phyloP scores from a whole-genome alignment of 2,113 vertebrate species.

The Siniperca knerii region DNA sequence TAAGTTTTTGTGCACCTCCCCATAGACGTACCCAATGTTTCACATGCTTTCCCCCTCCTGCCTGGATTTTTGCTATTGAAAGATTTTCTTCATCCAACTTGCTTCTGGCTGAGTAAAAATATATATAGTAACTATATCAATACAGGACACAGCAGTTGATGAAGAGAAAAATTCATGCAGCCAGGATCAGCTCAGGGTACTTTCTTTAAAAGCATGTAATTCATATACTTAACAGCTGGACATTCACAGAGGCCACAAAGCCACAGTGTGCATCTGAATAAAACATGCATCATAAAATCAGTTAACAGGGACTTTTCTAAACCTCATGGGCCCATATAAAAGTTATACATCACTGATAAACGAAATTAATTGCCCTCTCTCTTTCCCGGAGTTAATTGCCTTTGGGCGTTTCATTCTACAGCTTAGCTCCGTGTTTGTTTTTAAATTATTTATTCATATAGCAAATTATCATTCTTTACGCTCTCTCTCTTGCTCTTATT shows the following conservation, averaged over 20 bases:
- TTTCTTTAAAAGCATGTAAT: slow-evolving; percentile 14
- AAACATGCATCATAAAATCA: slow-evolving; percentile 55
- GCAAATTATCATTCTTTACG: slow-evolving; percentile 60
- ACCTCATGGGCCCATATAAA: slow-evolving; percentile 41
- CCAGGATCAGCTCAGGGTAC: background rate
- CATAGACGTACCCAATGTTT: background rate
- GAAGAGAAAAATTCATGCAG: background rate
- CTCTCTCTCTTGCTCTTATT: slow-evolving; percentile 14
- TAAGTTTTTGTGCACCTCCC: too few species aligned
- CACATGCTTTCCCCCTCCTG: background rate
- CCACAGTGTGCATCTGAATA: slow-evolving; percentile 46
- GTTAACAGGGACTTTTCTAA: slow-evolving; percentile 38
- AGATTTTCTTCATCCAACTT: background rate
- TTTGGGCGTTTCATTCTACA: slow-evolving; percentile 52
- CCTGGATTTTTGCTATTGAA: background rate
- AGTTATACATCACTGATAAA: slow-evolving; percentile 67
- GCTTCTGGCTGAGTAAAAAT: background rate
- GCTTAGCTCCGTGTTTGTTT: slow-evolving; percentile 52
- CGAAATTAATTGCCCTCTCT: slow-evolving; percentile 72
- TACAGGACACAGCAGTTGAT: background rate
- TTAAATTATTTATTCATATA: slow-evolving; percentile 71
- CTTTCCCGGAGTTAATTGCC: slow-evolving; percentile 67
- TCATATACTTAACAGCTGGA: slow-evolving; percentile 43
- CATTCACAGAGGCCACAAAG: slow-evolving; percentile 35
- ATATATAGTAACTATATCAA: background rate